These are phyloP conservation scores for Achroia grisella DNA, from an alignment of 1,140 invertebrate genomes.

Conservation along the genomic window DNA sequence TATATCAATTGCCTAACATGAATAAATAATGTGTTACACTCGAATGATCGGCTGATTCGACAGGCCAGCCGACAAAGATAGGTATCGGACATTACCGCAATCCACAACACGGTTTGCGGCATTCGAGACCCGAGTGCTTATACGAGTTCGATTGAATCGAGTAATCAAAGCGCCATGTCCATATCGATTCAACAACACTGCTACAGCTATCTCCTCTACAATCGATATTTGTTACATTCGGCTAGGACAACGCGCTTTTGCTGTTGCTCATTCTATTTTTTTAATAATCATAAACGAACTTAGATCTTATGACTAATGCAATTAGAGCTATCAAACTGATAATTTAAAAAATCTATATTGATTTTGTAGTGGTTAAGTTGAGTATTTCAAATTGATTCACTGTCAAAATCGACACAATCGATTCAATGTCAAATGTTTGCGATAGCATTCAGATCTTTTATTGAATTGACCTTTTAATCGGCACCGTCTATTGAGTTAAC, in stretches of 20 bases:
- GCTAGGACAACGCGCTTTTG: constrained; percentile 24
- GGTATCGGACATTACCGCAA: constrained; percentile 49
- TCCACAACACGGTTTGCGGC: constrained; percentile 39
- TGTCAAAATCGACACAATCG: constrained; percentile 60
- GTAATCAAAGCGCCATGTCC: constrained; percentile 67
- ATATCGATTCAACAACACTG: constrained; percentile 63
- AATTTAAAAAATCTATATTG: background rate
- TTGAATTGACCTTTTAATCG: constrained; percentile 38
- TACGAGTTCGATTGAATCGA: constrained; percentile 59
- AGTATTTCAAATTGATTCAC: constrained; percentile 54
- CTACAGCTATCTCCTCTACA: constrained; percentile 52
- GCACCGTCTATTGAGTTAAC: constrained; percentile 17
- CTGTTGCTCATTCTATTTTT: constrained; percentile 3
- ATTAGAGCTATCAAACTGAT: background rate
- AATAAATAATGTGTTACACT: constrained; percentile 49
- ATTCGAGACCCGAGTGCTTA: constrained; percentile 31
- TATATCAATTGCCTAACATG: constrained; percentile 51
- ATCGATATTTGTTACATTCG: constrained; percentile 66
- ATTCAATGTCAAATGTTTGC: constrained; percentile 54
- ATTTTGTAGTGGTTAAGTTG: constrained; percentile 1
- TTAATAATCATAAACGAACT: constrained; percentile 3
- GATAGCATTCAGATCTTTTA: constrained; percentile 42
- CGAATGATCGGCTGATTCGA: constrained; percentile 43
- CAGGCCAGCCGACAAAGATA: constrained; percentile 46
- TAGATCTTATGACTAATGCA: constrained; percentile 5